phyloP scores from a whole-genome alignment of 1,140 invertebrate species.

The Cydia pomonella region DNA sequence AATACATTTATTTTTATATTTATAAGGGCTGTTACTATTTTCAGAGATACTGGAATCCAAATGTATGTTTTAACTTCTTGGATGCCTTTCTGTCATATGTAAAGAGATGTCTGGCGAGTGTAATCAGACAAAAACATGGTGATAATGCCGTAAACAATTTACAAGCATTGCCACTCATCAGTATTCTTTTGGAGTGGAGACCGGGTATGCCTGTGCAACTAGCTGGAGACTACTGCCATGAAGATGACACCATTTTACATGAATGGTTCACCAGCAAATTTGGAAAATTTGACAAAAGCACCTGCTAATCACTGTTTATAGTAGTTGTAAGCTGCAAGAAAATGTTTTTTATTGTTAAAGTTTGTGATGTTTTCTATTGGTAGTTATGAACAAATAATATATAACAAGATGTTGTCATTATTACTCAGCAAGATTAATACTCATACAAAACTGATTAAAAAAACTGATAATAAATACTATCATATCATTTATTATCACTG shows the following conservation, averaged over 20 bases:
- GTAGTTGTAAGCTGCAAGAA: not conserved
- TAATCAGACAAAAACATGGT: slow-evolving; percentile 59
- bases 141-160: slow-evolving; percentile 52
- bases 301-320: slow-evolving; percentile 18
- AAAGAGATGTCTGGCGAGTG: slow-evolving; percentile 57
- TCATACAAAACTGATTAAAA: not conserved
- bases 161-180: slow-evolving; percentile 54
- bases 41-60: slow-evolving; percentile 67
- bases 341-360: slow-evolving; percentile 1
- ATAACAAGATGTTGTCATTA: not conserved
- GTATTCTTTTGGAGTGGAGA: slow-evolving; percentile 60
- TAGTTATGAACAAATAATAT: too few relatives aligned
- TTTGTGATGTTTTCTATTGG: too few relatives aligned
- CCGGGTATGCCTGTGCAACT: slow-evolving; percentile 52
- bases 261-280: slow-evolving; percentile 59
- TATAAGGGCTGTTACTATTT: slow-evolving; percentile 42
- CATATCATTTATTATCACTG: slow-evolving; percentile 78
- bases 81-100: slow-evolving; percentile 66
- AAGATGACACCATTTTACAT: slow-evolving; percentile 66
- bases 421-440: not conserved
- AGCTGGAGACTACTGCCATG: slow-evolving; percentile 54
- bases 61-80: slow-evolving; percentile 70
- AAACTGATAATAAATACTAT: slow-evolving; percentile 50
- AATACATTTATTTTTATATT: too few relatives aligned
- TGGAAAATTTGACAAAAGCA: slow-evolving; percentile 40